Evolutionary conservation across 2,888 invertebrate species (phyloP).

Genomic region (Trissonchulus sp.): DNA sequence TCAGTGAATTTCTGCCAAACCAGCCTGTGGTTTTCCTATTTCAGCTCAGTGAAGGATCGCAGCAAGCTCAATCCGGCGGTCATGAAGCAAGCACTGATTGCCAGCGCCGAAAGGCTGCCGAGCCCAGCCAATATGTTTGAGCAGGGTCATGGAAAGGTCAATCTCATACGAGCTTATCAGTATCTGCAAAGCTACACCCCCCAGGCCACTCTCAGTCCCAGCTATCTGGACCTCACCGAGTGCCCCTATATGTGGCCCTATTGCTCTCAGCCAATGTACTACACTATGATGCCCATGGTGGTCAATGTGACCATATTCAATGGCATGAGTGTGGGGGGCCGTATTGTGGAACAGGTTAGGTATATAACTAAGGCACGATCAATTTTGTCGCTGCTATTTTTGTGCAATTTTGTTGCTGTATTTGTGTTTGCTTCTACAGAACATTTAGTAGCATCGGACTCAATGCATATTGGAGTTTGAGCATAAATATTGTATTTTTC

Average conservation of each 20-base stretch:
- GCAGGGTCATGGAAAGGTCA: slow-evolving; percentile 89
- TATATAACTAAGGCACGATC: no score
- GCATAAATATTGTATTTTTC: no score
- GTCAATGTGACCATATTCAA: slow-evolving; percentile 86
- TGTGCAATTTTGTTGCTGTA: no score
- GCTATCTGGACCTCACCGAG: slow-evolving; percentile 86
- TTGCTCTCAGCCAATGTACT: slow-evolving; percentile 86
- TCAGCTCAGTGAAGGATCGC: slow-evolving; percentile 24
- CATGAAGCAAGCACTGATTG: slow-evolving; percentile 86
- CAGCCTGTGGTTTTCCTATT: no score
- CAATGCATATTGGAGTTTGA: no score
- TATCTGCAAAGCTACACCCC: slow-evolving; percentile 63
- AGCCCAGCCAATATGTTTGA: slow-evolving; percentile 75
- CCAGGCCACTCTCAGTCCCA: slow-evolving; percentile 62
- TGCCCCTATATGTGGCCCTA: slow-evolving; percentile 99
- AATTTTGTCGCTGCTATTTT: no score
- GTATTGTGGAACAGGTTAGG: slow-evolving; percentile 59
- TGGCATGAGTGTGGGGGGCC: slow-evolving; percentile 81
- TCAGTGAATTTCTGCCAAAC: no score
- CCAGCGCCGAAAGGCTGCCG: slow-evolving; percentile 38
- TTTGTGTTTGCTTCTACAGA: no score
- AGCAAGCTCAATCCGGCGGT: slow-evolving; percentile 73
- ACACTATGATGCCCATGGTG: slow-evolving; percentile 76
- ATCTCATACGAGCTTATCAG: slow-evolving; percentile 79
- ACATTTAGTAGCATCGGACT: no score